Percentiles rank a stretch among this genome's conserved stretches.
Evolutionary conservation across 2,113 vertebrate genomes (phyloP).

Genomic region (Carettochelys insculpta): DNA sequence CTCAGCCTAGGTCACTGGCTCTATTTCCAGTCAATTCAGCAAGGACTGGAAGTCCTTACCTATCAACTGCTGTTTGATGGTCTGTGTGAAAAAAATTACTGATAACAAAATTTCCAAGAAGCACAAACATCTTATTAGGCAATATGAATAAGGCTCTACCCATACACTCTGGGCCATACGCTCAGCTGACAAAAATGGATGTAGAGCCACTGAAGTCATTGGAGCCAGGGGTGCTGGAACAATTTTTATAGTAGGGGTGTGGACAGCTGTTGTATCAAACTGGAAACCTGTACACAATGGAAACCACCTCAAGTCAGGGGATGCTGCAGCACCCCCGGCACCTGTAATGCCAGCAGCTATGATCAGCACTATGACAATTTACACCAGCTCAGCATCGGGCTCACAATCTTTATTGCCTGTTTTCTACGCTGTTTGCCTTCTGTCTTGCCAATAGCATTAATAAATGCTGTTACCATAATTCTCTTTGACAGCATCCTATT

Average conservation of each 20-base stretch:
- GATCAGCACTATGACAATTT: neutral
- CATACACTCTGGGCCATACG: neutral
- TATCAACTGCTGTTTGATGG: neutral
- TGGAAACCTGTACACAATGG: too few species aligned
- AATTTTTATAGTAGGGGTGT: too few species aligned
- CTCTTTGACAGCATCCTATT: conserved; percentile 29
- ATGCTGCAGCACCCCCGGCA: too few species aligned
- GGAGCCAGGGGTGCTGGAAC: too few species aligned
- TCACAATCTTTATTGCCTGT: neutral
- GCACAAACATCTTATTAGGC: neutral
- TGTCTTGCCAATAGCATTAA: conserved; percentile 3
- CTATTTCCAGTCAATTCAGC: neutral
- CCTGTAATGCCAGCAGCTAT: too few species aligned
- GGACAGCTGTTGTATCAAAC: too few species aligned
- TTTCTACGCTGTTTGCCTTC: neutral
- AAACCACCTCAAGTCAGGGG: too few species aligned
- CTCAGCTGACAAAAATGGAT: neutral
- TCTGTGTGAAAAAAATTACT: neutral
- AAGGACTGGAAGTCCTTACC: neutral
- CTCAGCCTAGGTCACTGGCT: neutral
- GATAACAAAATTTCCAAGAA: neutral
- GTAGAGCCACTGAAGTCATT: fast-evolving
- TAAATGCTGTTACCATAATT: conserved; percentile 35
- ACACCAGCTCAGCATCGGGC: neutral
- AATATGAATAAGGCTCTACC: neutral